phyloP scores from a whole-genome alignment of 2,888 invertebrate genomes.

The Cryptosula pallasiana region DNA sequence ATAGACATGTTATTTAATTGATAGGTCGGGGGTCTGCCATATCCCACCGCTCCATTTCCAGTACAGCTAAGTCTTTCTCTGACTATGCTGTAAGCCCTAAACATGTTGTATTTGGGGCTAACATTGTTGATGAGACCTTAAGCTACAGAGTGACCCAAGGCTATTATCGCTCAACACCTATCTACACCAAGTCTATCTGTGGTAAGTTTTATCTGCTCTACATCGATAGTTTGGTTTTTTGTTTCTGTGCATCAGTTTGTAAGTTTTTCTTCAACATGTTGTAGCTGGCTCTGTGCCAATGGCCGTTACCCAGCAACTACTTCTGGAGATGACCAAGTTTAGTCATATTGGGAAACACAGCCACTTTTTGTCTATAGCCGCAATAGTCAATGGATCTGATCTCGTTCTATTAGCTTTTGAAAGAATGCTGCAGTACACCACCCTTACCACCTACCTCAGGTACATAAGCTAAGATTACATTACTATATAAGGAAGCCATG shows the following conservation, averaged over 20 bases:
- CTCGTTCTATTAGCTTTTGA: not conserved
- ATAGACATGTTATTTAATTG: too few species aligned
- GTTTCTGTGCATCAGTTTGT: not conserved
- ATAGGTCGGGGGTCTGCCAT: not conserved
- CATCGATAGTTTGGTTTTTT: not conserved
- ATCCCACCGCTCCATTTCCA: not conserved
- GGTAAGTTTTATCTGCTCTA: not conserved
- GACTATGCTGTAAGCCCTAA: not conserved
- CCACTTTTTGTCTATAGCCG: slow-evolving; percentile 2
- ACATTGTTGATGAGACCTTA: not conserved
- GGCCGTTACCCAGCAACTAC: not conserved
- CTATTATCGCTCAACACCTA: not conserved
- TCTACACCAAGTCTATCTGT: not conserved
- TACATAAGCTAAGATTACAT: too few species aligned
- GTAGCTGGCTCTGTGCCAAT: not conserved
- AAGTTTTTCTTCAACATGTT: not conserved
- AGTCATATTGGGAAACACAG: not conserved
- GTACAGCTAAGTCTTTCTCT: not conserved
- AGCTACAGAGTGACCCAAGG: not conserved
- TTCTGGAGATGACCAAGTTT: not conserved
- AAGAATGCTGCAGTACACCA: slow-evolving; percentile 1
- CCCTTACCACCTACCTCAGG: not conserved
- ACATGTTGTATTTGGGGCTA: not conserved
- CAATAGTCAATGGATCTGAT: not conserved
- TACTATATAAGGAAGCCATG: too few species aligned